phyloP scores from a whole-genome alignment of 2,888 invertebrate species.

The Archaeoteleia sp. region DNA sequence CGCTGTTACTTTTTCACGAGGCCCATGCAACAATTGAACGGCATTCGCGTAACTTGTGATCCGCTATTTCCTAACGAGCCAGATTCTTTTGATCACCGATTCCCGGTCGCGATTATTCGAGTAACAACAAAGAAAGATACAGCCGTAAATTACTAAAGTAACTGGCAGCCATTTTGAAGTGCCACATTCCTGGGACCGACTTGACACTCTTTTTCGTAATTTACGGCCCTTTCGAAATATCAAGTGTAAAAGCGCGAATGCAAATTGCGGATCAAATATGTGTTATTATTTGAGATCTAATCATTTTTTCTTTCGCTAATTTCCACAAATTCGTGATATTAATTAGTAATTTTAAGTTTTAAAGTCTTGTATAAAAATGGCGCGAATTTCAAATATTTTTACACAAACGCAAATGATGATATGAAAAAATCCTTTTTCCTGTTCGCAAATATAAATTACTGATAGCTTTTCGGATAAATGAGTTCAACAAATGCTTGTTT shows the following conservation, averaged over 20 bases:
- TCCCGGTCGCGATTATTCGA: conserved; percentile 60
- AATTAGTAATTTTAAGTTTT: not conserved
- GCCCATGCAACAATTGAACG: conserved; percentile 12
- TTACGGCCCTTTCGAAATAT: conserved; percentile 57
- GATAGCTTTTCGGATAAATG: no score
- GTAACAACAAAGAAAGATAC: conserved; percentile 74
- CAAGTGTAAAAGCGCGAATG: no score
- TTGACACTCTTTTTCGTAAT: conserved; percentile 72
- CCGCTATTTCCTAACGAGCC: conserved; percentile 58
- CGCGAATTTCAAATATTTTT: conserved; percentile 21
- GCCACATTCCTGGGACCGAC: conserved; percentile 79
- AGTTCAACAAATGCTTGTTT: no score
- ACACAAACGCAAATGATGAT: no score
- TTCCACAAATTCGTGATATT: not conserved
- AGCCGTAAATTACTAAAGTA: conserved; percentile 75
- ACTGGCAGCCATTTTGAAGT: conserved; percentile 85
- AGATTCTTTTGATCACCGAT: conserved; percentile 54
- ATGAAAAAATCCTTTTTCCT: no score
- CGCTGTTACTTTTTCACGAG: conserved; percentile 58
- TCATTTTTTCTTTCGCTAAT: not conserved
- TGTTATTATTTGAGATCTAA: not conserved
- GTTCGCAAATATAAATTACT: no score
- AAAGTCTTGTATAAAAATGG: not conserved
- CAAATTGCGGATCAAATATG: no score
- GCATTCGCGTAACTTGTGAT: conserved; percentile 52